A percentile compares a stretch with the other conserved stretches of the same genome.
These are phyloP conservation scores for Xestobium rufovillosum DNA, from an alignment of 2,888 invertebrate genomes.

Conservation along the genomic window DNA sequence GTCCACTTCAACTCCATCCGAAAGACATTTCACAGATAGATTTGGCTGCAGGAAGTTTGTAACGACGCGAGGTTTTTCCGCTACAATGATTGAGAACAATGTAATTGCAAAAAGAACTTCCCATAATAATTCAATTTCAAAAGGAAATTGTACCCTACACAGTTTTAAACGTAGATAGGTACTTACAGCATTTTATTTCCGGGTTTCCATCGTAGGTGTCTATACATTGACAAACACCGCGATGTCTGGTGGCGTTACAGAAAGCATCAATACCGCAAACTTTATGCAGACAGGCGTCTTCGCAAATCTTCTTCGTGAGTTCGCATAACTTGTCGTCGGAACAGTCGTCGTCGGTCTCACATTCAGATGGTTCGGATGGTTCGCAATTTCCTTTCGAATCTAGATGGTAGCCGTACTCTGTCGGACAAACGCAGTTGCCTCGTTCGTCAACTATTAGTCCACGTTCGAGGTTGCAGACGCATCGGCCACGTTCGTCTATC, in stretches of 20 bases:
- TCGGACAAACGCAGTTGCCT: constrained; percentile 68
- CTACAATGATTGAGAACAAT: no score
- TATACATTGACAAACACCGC: constrained; percentile 69
- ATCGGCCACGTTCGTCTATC: constrained; percentile 69
- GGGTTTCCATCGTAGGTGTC: constrained; percentile 71
- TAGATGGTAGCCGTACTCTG: constrained; percentile 58
- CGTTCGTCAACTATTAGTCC: constrained; percentile 72
- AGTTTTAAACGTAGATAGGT: no score
- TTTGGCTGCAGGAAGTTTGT: constrained; percentile 81
- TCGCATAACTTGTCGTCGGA: constrained; percentile 71
- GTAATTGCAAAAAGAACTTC: no score
- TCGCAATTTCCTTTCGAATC: constrained; percentile 56
- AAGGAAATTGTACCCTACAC: no score
- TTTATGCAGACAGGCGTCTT: constrained; percentile 69
- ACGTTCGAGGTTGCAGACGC: constrained; percentile 72
- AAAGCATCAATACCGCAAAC: constrained; percentile 68
- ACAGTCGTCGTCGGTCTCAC: constrained; percentile 66
- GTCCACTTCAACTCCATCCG: constrained; percentile 85
- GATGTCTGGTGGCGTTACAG: constrained; percentile 71
- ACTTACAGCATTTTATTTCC: constrained; percentile 63
- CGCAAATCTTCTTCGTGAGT: constrained; percentile 59
- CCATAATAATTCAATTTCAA: no score
- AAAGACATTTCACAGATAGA: constrained; percentile 81
- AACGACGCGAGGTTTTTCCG: no score
- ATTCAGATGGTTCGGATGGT: constrained; percentile 48